Base-by-base conservation (phyloP, 2,113 vertebrate genomes). In the Morone saxatilis region DNA sequence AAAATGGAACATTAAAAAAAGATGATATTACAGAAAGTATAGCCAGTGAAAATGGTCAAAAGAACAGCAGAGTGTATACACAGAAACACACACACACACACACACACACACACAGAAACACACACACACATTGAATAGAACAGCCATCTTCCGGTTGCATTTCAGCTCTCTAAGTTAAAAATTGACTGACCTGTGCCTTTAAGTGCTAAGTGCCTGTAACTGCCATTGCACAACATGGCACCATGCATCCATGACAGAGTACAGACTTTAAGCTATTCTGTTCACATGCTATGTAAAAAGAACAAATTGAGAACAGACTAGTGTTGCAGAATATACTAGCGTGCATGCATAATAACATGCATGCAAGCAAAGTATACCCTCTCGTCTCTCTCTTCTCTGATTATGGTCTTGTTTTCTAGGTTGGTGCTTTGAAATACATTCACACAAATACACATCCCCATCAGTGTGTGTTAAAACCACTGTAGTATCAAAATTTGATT, bases 131-230 rank as follows among this genome's bases (percentile, higher is more conserved):
- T 54, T 66, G 31, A 80, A 54, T 31, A 14, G 63, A 47, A 13
- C 20, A 50, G 25, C 20, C 5, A 22, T n/a, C 20, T 31, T 31
- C 31, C 31, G 2, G 31, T 31, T 75, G 74, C 48, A 17, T 6
- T 20, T 14, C 1, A 9, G 9, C 70, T 61, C 16, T 63, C 25
- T 71, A 69, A 77, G 79, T 84, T 78, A 86, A 88, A 61, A 3
- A 79, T 81, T 70, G 4, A 88, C 78, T 16, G 4, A 40, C 22
- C 45, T 25, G 5, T 51, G 69, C 57, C 31, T 31, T 31, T 31
- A 31, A 31, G 31, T 3, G 17, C 47, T 6, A 65, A 73, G 36
- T 31, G 40, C 40, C 22, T 71, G 5, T 22, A 9, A 69, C 17
- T 53, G 14, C 45, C 47, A 5, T 50, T 65, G 38, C 36, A 80